phyloP scores from a whole-genome alignment of 2,888 invertebrate species.

The Conistra vaccinii region DNA sequence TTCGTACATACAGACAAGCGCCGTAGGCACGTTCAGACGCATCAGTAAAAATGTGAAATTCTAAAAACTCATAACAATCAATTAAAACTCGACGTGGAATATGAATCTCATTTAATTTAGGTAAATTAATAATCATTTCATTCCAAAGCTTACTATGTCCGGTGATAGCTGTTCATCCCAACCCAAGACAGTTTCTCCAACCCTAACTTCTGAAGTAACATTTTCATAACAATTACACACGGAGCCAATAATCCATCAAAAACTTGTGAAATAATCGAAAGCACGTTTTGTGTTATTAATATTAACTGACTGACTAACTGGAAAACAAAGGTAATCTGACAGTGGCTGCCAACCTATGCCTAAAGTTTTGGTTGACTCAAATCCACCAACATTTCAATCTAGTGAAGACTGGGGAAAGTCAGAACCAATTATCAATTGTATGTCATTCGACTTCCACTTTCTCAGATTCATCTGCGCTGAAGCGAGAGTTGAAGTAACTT shows the following conservation, averaged over 20 bases:
- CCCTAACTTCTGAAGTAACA: background rate
- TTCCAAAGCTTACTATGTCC: background rate
- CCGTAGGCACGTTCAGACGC: slow-evolving; percentile 9
- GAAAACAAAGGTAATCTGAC: slow-evolving; percentile 7
- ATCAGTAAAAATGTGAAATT: slow-evolving; percentile 13
- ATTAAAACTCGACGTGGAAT: slow-evolving; percentile 28
- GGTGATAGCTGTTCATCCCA: background rate
- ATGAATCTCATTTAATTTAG: slow-evolving; percentile 17
- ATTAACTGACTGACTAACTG: background rate
- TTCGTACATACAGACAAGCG: slow-evolving; percentile 10
- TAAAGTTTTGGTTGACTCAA: slow-evolving; percentile 13
- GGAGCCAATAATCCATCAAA: slow-evolving; percentile 1
- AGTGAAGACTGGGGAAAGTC: slow-evolving; percentile 6
- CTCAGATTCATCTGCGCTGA: slow-evolving; percentile 6
- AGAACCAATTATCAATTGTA: background rate
- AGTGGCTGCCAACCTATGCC: slow-evolving; percentile 7
- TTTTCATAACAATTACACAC: background rate
- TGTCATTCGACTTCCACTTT: slow-evolving; percentile 4
- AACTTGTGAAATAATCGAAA: background rate
- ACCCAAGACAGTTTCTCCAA: background rate
- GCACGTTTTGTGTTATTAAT: slow-evolving; percentile 1
- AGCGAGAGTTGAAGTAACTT: slow-evolving; percentile 9
- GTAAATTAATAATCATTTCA: background rate
- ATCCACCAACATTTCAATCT: background rate
- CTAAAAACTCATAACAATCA: slow-evolving; percentile 19